Base-by-base conservation (phyloP, 2,797 vertebrate genomes). In the Acanthurus tractus region DNA sequence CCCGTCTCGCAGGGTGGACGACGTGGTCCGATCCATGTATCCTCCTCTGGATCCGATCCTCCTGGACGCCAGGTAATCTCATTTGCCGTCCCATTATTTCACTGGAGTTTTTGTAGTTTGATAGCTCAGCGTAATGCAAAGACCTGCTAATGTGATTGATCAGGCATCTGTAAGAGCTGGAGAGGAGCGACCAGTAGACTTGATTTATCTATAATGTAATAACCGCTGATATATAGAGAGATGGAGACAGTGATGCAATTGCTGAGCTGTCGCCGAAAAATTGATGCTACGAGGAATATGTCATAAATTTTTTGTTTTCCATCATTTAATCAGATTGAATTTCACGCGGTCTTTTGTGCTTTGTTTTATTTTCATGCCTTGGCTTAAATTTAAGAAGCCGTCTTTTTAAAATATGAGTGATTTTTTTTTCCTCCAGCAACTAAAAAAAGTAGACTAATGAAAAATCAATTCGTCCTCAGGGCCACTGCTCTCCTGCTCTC, bases 11-110 rank as follows among this genome's bases (percentile, higher is more conserved):
- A 99, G 98, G 91, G 98, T 99, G 89, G 98, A 99, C 0, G 98
- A 99, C 0, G 98, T 99, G 63, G 98, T 99, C 81, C 92, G 97
- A 52, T 99, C 97, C 0, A 99, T 99, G 98, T 99, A 99, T 84
- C 98, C 97, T 0, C 98, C 98, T 0, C 87, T 99, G 92, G 97
- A 99, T 81, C 98, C 98, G 2, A 98, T 98, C 75, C 96, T 99
- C 65, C 94, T 99, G 84, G 98, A 99, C 0, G 98, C 98, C 7
- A 96, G 98, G 98, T 99, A 93, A 95, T 68, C 65, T 46, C 57
- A 40, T 70, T 64, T 52, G 5, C 49, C 68, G 34, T 42, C 17
- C 15, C 40, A 45, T 63, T 23, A 38, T 57, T 64, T 52, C 40
- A 48, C 78, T 25, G 3, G 2, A 40, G 12, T 0, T 42, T 74